phyloP scores from a whole-genome alignment of 2,888 invertebrate species.

The Opisthograptis luteolata region DNA sequence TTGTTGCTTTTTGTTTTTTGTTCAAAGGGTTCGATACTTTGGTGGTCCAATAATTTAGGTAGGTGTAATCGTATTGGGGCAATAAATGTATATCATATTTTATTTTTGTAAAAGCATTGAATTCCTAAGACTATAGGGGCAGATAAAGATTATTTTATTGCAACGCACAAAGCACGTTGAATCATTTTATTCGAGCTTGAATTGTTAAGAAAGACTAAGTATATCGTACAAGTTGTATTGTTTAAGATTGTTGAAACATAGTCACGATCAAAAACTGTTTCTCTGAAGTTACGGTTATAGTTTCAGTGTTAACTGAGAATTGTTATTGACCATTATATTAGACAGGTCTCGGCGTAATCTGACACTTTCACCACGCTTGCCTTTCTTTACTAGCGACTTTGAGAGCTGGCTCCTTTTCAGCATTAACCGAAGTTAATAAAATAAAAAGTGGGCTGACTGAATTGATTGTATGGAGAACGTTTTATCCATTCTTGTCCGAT shows the following conservation, averaged over 20 bases:
- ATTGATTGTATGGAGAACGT: conserved; percentile 1
- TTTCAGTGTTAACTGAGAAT: conserved; percentile 41
- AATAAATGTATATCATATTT: conserved; percentile 36
- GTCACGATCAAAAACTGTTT: conserved; percentile 50
- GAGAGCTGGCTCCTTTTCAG: conserved; percentile 26
- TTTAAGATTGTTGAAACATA: conserved; percentile 41
- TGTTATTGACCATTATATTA: conserved; percentile 40
- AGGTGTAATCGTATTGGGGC: conserved; percentile 37
- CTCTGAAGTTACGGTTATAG: conserved; percentile 41
- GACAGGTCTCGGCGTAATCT: conserved; percentile 37
- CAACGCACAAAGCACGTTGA: too few species aligned
- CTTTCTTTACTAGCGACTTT: conserved; percentile 32
- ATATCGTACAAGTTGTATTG: conserved; percentile 21
- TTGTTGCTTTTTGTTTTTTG: conserved; percentile 26
- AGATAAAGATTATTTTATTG: conserved; percentile 25
- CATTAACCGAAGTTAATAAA: conserved; percentile 9
- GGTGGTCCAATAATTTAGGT: conserved; percentile 40
- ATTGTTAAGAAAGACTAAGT: not conserved
- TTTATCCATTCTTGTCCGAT: conserved; percentile 10
- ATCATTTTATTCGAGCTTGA: conserved; percentile 1
- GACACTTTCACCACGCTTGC: conserved; percentile 39
- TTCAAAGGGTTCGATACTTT: conserved; percentile 25
- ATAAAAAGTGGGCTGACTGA: conserved; percentile 5
- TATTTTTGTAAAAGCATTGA: conserved; percentile 22
- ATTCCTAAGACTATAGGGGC: conserved; percentile 20